A percentile compares a stretch with the other conserved stretches of the same genome.
These are phyloP conservation scores for Hymenochirus boettgeri DNA, from an alignment of 2,113 vertebrate genomes.

Conservation along the genomic window DNA sequence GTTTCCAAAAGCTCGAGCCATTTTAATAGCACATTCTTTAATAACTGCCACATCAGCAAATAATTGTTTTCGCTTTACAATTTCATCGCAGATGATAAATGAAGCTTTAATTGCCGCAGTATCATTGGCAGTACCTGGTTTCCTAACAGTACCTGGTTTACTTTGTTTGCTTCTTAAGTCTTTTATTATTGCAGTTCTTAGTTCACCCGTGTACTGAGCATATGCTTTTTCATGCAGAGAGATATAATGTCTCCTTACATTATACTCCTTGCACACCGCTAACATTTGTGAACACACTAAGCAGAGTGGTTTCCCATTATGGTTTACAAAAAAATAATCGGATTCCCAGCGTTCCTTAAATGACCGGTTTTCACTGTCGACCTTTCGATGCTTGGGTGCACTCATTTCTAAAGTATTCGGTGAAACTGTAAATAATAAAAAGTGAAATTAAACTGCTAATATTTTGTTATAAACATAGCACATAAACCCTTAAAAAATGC, in stretches of 20 bases:
- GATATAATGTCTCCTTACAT: conserved; percentile 27
- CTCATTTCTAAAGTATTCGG: conserved; percentile 1
- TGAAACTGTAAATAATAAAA: too few species aligned
- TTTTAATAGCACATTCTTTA: conserved; percentile 35
- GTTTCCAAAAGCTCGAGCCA: conserved; percentile 42
- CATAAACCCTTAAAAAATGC: too few species aligned
- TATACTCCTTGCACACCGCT: conserved; percentile 33
- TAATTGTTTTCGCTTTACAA: conserved; percentile 39
- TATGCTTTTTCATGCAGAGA: conserved; percentile 24
- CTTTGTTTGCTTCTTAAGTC: conserved; percentile 21
- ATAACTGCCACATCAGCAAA: conserved; percentile 34
- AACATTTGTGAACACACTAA: conserved; percentile 28
- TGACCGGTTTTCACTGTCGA: conserved; percentile 22
- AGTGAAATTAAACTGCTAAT: too few species aligned
- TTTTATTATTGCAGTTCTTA: conserved; percentile 17
- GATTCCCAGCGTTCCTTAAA: conserved; percentile 30
- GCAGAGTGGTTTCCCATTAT: conserved; percentile 21
- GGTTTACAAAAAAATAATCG: conserved; percentile 23
- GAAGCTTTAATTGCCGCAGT: conserved; percentile 34
- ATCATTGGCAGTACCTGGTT: not conserved
- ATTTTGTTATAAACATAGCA: too few species aligned
- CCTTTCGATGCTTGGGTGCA: conserved; percentile 18
- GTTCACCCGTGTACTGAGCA: conserved; percentile 23
- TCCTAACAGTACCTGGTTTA: not conserved
- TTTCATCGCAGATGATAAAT: conserved; percentile 37